Percentiles rank a stretch among this genome's conserved stretches.
Conservation (phyloP, 1,140 invertebrate species). For the Nymphalis io region DNA sequence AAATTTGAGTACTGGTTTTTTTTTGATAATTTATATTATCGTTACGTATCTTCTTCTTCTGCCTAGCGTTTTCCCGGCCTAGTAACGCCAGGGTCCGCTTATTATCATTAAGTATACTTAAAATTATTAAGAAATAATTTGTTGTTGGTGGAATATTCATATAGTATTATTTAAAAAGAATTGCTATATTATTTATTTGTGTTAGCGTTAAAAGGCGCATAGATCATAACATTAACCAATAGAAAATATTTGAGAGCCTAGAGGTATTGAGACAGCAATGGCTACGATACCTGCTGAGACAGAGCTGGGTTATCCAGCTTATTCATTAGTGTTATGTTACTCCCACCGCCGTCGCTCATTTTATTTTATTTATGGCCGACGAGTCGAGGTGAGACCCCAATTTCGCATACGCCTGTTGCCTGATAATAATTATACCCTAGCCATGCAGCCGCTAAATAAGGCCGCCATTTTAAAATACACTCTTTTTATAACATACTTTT, state of each 20-base stretch:
- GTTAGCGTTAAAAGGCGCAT: background rate
- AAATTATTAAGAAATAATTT: no score
- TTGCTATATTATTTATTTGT: background rate
- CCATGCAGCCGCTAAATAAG: constrained; percentile 56
- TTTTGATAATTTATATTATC: background rate
- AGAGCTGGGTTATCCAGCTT: constrained; percentile 61
- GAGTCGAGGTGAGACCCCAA: constrained; percentile 76
- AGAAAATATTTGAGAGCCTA: constrained; percentile 31
- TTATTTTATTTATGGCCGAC: constrained; percentile 78
- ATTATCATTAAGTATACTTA: no score
- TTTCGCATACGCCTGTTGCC: constrained; percentile 74
- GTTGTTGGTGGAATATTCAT: background rate
- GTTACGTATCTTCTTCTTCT: no score
- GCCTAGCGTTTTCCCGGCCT: no score
- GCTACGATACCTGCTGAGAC: constrained; percentile 54
- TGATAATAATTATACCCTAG: constrained; percentile 78
- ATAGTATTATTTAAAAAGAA: background rate
- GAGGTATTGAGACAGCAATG: constrained; percentile 29
- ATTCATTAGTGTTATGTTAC: constrained; percentile 75
- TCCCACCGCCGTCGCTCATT: constrained; percentile 71
- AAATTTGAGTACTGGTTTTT: background rate
- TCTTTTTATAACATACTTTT: constrained; percentile 36
- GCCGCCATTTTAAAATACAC: constrained; percentile 59
- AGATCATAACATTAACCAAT: constrained; percentile 37
- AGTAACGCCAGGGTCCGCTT: no score